Conservation (phyloP, 2,113 vertebrate species). For the Oxygymnocypris stewartii region DNA sequence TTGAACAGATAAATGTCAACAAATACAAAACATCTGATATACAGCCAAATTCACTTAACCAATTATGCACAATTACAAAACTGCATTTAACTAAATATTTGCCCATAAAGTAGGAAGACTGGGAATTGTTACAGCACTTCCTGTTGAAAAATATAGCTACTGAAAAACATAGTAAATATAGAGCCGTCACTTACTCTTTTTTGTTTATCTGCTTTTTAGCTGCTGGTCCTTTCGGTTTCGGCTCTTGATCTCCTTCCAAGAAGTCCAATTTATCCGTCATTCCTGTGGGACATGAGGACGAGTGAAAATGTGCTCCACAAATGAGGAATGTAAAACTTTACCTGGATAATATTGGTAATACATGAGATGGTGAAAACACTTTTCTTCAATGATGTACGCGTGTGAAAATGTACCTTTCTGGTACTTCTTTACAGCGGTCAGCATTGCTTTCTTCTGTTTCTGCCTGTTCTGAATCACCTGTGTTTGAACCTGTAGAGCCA, state of each 20-base stretch:
- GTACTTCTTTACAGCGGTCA: conserved; percentile 93
- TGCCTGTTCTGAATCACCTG: conserved; percentile 95
- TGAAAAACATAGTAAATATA: too few relatives aligned
- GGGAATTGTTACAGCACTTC: too few relatives aligned
- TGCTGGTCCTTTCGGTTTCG: conserved; percentile 63
- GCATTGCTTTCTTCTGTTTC: conserved; percentile 91
- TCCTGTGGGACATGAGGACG: conserved; percentile 70
- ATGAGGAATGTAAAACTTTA: neutral
- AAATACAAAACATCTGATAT: too few relatives aligned
- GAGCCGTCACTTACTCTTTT: conserved; percentile 61
- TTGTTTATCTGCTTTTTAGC: conserved; percentile 64
- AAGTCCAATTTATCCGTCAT: conserved; percentile 97
- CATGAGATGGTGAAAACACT: neutral
- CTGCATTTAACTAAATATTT: too few relatives aligned
- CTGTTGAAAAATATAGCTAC: neutral
- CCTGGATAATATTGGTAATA: neutral
- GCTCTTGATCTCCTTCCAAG: conserved; percentile 86
- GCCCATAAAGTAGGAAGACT: too few relatives aligned
- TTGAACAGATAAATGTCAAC: too few relatives aligned
- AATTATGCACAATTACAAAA: too few relatives aligned
- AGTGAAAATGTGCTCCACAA: neutral
- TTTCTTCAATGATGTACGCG: neutral
- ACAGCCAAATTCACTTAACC: too few relatives aligned
- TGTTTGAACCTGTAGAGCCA: conserved; percentile 84
- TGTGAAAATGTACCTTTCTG: conserved; percentile 85